Conservation (phyloP, 2,113 vertebrate genomes). For the Sclerurus mexicanus region DNA sequence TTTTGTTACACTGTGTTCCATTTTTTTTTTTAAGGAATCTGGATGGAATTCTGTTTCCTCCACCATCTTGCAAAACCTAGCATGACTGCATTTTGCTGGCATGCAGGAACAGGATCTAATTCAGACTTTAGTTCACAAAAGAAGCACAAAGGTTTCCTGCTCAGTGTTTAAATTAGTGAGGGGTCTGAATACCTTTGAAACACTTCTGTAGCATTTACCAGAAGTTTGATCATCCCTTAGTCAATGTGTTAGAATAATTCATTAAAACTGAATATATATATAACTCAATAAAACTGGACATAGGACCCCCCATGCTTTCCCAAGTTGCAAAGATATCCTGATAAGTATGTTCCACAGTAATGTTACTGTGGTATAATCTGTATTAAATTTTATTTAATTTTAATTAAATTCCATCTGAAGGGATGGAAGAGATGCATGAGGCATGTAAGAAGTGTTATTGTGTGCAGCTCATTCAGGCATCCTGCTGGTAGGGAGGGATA, state of each 20-base stretch:
- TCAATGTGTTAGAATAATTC: neutral
- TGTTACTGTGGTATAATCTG: neutral
- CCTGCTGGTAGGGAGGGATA: neutral
- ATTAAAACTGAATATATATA: neutral
- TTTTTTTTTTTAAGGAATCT: neutral
- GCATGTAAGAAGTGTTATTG: neutral
- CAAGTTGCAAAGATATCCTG: neutral
- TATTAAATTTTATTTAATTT: too few species aligned
- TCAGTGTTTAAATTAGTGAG: neutral
- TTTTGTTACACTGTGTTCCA: neutral
- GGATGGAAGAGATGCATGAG: neutral
- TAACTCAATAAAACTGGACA: neutral
- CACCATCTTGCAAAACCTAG: neutral
- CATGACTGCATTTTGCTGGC: neutral
- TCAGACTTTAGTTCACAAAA: neutral
- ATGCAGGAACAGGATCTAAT: neutral
- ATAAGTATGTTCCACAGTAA: neutral
- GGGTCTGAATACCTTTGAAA: neutral
- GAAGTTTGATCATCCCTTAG: neutral
- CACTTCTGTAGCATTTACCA: neutral
- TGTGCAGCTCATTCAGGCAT: neutral
- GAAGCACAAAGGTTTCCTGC: neutral
- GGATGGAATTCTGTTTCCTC: neutral
- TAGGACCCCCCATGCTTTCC: neutral
- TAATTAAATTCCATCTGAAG: neutral